phyloP scores from a whole-genome alignment of 2,888 invertebrate species.

The Brachyopa scutellaris region DNA sequence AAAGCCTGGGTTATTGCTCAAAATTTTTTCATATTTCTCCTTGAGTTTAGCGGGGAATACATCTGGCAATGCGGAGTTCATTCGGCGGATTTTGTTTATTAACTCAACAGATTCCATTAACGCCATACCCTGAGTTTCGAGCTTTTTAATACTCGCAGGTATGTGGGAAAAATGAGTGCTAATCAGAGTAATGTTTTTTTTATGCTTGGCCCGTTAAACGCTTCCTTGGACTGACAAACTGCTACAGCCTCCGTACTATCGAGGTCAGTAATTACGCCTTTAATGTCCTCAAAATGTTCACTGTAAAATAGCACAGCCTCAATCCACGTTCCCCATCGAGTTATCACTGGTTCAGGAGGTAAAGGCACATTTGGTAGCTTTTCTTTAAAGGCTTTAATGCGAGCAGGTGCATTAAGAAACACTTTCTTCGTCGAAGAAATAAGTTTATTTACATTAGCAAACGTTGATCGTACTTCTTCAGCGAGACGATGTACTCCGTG shows the following conservation, averaged over 20 bases:
- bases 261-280: not conserved
- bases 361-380: no score
- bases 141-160: not conserved
- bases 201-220: not conserved
- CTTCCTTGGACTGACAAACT: not conserved
- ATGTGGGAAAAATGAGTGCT: constrained; percentile 1
- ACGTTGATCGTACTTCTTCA: constrained; percentile 74
- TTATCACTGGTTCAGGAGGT: constrained; percentile 76
- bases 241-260: not conserved
- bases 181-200: not conserved
- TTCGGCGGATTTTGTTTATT: not conserved
- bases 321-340: constrained; percentile 77
- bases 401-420: constrained; percentile 75
- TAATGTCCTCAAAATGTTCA: constrained; percentile 59
- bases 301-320: constrained; percentile 74
- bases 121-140: not conserved
- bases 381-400: constrained; percentile 75
- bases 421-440: constrained; percentile 43
- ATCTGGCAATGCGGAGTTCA: not conserved
- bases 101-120: not conserved
- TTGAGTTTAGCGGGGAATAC: not conserved
- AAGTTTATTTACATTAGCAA: constrained; percentile 35
- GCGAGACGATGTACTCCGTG: constrained; percentile 7
- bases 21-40: constrained; percentile 26
- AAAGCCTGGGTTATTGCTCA: constrained; percentile 29